A percentile compares a stretch with the other conserved stretches of the same genome.
phyloP scores from a whole-genome alignment of 2,888 invertebrate genomes.

The Lycia hirtaria region DNA sequence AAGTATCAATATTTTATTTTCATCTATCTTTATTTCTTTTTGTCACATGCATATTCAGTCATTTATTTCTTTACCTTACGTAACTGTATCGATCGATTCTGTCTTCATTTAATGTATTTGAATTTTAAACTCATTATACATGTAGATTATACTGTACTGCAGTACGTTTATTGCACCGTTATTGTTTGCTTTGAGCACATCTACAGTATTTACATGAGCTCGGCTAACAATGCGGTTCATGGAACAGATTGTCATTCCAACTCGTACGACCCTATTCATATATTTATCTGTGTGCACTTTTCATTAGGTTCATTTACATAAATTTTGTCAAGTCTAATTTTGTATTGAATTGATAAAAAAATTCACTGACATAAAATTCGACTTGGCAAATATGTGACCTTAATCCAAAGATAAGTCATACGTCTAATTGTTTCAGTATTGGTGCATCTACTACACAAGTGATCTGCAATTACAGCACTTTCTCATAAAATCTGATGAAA shows the following conservation, averaged over 20 bases:
- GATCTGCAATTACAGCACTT: background rate
- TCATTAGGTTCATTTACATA: constrained; percentile 8
- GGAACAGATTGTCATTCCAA: constrained; percentile 48
- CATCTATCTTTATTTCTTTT: constrained; percentile 15
- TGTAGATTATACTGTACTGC: constrained; percentile 37
- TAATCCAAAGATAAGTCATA: no score
- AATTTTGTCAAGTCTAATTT: background rate
- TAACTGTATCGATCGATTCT: constrained; percentile 5
- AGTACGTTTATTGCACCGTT: constrained; percentile 43
- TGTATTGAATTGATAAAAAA: no score
- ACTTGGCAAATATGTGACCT: background rate
- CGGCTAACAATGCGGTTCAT: constrained; percentile 47
- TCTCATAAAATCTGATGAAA: constrained; percentile 6
- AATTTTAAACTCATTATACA: constrained; percentile 29
- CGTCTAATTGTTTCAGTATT: no score
- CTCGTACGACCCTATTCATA: constrained; percentile 44
- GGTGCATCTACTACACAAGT: no score
- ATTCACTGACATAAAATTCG: no score
- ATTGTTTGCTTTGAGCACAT: constrained; percentile 47
- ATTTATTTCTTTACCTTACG: background rate
- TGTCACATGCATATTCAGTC: constrained; percentile 5
- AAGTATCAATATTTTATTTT: constrained; percentile 11
- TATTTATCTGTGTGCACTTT: constrained; percentile 26
- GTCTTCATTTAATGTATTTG: constrained; percentile 3
- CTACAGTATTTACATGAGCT: constrained; percentile 48